These are phyloP conservation scores for Helicoverpa assulta DNA, from an alignment of 2,888 invertebrate genomes.

Conservation along the genomic window DNA sequence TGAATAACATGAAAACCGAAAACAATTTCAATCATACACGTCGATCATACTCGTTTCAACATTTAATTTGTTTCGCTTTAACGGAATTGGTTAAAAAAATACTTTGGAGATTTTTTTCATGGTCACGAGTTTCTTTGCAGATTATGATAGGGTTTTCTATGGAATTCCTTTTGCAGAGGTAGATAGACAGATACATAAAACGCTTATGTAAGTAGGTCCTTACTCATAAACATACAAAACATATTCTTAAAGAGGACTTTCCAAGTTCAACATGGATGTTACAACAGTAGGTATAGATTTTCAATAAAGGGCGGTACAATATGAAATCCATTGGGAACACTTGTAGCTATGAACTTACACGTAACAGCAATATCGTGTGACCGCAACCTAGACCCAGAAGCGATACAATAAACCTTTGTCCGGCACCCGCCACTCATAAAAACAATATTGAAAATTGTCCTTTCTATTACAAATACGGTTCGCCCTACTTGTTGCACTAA, in stretches of 20 bases:
- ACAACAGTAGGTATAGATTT: background rate
- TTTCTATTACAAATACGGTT: constrained; percentile 41
- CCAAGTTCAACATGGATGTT: background rate
- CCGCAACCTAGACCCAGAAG: constrained; percentile 29
- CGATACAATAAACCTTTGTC: constrained; percentile 22
- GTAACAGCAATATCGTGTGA: constrained; percentile 8
- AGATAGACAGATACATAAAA: too few species aligned
- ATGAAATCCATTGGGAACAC: background rate
- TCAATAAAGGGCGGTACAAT: background rate
- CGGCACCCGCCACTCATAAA: constrained; percentile 27
- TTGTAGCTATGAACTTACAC: background rate
- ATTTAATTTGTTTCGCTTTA: constrained; percentile 45
- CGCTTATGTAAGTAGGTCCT: background rate
- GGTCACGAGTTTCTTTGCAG: constrained; percentile 6
- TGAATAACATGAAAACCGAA: constrained; percentile 49
- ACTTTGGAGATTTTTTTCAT: constrained; percentile 33
- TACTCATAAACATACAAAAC: background rate
- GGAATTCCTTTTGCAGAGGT: background rate
- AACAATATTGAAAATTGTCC: constrained; percentile 51
- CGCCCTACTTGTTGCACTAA: constrained; percentile 61
- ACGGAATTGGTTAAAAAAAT: constrained; percentile 33
- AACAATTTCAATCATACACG: constrained; percentile 52
- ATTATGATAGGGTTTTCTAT: background rate
- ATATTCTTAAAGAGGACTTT: background rate
- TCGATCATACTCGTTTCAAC: constrained; percentile 45